A percentile compares a stretch with the other conserved stretches of the same genome.
phyloP scores from a whole-genome alignment of 2,113 vertebrate species.

The Poicephalus meyeri region DNA sequence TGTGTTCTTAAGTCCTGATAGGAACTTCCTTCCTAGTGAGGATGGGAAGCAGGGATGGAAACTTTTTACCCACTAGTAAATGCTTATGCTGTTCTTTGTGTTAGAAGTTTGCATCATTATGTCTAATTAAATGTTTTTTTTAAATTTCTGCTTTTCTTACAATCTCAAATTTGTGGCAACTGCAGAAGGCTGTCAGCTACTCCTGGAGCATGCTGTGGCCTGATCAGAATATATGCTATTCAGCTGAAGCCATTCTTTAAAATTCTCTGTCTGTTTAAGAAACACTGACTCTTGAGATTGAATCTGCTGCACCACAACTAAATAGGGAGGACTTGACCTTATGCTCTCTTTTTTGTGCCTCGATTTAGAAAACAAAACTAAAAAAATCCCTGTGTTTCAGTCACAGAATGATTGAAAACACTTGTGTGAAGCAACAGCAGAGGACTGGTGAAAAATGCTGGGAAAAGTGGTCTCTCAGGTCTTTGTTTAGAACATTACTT shows the following conservation, averaged over 20 bases:
- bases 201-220: neutral
- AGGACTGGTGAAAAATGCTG: neutral
- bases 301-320: neutral
- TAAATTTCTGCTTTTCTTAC: neutral
- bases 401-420: neutral
- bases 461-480: neutral
- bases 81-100: neutral
- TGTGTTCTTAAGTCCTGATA: neutral
- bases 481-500: neutral
- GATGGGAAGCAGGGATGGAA: neutral
- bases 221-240: fast-evolving
- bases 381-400: neutral
- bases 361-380: neutral
- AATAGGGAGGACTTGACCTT: neutral
- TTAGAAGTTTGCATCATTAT: neutral
- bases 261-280: neutral
- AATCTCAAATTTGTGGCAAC: neutral
- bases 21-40: neutral
- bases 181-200: neutral
- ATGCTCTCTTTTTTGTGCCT: neutral
- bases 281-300: neutral
- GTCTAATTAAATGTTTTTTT: neutral
- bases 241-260: neutral
- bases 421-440: neutral
- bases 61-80: neutral